A percentile compares a stretch with the other conserved stretches of the same genome.
phyloP scores from a whole-genome alignment of 2,113 vertebrate genomes.

The Lethenteron camtschaticum region DNA sequence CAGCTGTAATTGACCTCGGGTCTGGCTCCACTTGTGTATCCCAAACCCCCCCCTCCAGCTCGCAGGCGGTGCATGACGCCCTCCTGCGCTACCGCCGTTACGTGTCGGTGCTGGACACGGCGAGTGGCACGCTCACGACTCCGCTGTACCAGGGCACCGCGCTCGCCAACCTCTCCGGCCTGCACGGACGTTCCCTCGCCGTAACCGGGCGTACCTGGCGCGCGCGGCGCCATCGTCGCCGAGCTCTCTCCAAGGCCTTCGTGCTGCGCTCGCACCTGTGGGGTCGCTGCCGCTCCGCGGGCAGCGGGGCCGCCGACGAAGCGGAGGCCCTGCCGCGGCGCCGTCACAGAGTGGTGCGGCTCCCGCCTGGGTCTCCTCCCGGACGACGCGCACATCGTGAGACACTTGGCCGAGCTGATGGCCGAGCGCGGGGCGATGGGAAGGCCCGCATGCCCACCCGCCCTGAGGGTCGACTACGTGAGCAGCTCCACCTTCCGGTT shows the following conservation, averaged over 20 bases:
- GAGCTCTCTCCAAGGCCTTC: conserved; percentile 67
- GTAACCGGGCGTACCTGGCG: conserved; percentile 71
- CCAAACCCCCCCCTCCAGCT: too few relatives aligned
- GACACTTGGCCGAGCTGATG: conserved; percentile 69
- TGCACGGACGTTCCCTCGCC: conserved; percentile 68
- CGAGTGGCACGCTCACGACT: conserved; percentile 70
- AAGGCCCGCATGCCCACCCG: conserved; percentile 18
- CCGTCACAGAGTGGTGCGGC: too few relatives aligned
- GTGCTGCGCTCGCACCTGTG: conserved; percentile 16
- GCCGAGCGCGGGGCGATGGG: conserved; percentile 39
- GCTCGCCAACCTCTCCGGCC: conserved; percentile 46
- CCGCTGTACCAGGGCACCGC: conserved; percentile 47
- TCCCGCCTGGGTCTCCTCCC: conserved; percentile 39
- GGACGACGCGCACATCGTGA: conserved; percentile 56
- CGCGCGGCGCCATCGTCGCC: conserved; percentile 51
- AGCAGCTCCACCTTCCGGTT: conserved; percentile 91
- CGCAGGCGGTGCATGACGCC: conserved; percentile 24
- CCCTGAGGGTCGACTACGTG: conserved; percentile 71
- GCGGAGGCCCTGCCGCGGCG: too few relatives aligned
- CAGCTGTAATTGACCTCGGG: too few relatives aligned
- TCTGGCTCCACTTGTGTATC: too few relatives aligned
- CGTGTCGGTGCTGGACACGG: conserved; percentile 57
- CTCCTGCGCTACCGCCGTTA: conserved; percentile 81
- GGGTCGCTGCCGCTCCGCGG: conserved; percentile 30
- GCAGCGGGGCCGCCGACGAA: too few relatives aligned